Percentiles rank a stretch among this genome's conserved stretches.
Conservation (phyloP, 1,140 invertebrate genomes). For the Tribolium castaneum region DNA sequence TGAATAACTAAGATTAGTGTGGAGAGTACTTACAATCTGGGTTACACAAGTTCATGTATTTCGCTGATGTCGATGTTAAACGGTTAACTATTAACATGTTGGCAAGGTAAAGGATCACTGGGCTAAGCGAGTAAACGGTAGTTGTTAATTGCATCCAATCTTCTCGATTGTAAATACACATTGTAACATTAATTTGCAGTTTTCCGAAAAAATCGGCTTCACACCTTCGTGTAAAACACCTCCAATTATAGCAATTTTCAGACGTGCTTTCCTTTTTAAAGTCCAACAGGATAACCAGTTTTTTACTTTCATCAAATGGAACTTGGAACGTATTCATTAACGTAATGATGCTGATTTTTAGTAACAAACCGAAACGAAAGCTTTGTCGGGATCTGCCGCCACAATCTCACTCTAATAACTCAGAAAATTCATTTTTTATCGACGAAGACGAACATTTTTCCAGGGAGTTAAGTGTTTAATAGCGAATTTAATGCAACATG, state of each 20-base stretch:
- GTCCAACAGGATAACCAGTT: slow-evolving; percentile 16
- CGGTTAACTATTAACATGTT: slow-evolving; percentile 16
- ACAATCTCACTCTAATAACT: background rate
- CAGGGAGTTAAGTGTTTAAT: background rate
- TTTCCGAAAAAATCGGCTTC: slow-evolving; percentile 1
- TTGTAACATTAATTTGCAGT: background rate
- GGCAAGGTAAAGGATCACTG: slow-evolving; percentile 9
- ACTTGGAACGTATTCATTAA: slow-evolving; percentile 16
- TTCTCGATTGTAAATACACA: background rate
- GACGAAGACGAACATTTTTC: background rate
- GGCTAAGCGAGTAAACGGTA: background rate
- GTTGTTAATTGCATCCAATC: slow-evolving; percentile 7
- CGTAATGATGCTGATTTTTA: slow-evolving; percentile 21
- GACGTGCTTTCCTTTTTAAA: background rate
- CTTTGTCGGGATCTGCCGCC: background rate
- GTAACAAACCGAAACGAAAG: slow-evolving; percentile 7
- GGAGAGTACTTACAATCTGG: background rate
- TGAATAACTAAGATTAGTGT: background rate
- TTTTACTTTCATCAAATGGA: background rate
- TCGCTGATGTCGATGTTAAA: background rate
- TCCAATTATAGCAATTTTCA: slow-evolving; percentile 15
- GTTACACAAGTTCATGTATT: slow-evolving; percentile 18
- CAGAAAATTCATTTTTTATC: background rate
- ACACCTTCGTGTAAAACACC: slow-evolving; percentile 1
- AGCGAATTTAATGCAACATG: slow-evolving; percentile 12